A percentile compares a stretch with the other conserved stretches of the same genome.
These are phyloP conservation scores for Mesorhabditis belari DNA, from an alignment of 2,888 invertebrate species.

Conservation along the genomic window DNA sequence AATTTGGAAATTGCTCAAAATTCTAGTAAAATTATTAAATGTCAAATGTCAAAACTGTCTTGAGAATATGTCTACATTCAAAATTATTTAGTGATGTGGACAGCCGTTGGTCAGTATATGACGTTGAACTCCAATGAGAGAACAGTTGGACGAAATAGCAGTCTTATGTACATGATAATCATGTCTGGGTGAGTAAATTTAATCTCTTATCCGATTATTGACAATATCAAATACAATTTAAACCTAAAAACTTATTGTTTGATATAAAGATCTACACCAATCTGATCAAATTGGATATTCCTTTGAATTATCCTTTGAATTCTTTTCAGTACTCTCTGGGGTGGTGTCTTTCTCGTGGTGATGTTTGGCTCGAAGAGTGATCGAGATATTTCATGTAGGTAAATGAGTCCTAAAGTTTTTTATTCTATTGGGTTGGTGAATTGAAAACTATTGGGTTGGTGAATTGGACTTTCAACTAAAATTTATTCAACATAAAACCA, in stretches of 20 bases:
- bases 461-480: too few species aligned
- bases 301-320: background rate
- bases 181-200: background rate
- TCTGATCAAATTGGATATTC: background rate
- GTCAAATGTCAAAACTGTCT: too few species aligned
- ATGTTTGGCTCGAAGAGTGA: background rate
- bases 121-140: slow-evolving; percentile 5
- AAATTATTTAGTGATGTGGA: slow-evolving; percentile 10
- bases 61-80: too few species aligned
- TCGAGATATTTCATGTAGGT: background rate
- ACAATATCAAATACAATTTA: background rate
- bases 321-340: background rate
- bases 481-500: too few species aligned
- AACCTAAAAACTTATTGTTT: background rate
- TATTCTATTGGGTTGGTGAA: background rate
- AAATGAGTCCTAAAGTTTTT: background rate
- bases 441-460: too few species aligned
- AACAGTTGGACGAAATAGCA: slow-evolving; percentile 5
- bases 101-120: slow-evolving; percentile 6
- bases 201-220: too few species aligned
- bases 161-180: background rate
- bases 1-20: too few species aligned
- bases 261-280: background rate
- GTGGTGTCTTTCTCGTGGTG: background rate
- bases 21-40: too few species aligned